A percentile compares a stretch with the other conserved stretches of the same genome.
Evolutionary conservation across 1,140 invertebrate genomes (phyloP).

Genomic region (Drosophila subobscura): DNA sequence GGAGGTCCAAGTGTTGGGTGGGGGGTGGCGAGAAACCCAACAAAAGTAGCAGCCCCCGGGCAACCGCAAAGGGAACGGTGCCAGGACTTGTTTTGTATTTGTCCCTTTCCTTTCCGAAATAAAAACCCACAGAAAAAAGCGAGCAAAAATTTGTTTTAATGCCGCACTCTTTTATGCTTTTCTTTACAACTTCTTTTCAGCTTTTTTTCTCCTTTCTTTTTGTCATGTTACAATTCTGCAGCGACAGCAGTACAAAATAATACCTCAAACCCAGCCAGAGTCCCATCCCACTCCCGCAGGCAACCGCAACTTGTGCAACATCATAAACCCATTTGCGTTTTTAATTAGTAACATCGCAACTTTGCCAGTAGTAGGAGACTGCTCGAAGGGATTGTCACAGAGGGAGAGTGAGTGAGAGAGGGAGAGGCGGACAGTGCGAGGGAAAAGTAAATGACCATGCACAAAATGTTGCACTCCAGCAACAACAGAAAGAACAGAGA

Average conservation of each 20-base stretch:
- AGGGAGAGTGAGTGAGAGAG: slow-evolving; percentile 22
- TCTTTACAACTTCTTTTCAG: slow-evolving; percentile 76
- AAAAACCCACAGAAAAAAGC: slow-evolving; percentile 24
- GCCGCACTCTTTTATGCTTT: slow-evolving; percentile 71
- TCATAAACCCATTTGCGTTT: slow-evolving; percentile 82
- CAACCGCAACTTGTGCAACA: slow-evolving; percentile 78
- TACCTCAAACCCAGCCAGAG: not conserved
- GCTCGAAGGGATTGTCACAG: too few relatives aligned
- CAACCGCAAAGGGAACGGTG: slow-evolving; percentile 34
- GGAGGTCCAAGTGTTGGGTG: slow-evolving; percentile 9
- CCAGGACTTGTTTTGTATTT: slow-evolving; percentile 68
- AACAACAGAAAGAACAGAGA: slow-evolving; percentile 8
- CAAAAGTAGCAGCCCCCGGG: slow-evolving; percentile 49
- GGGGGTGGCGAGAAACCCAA: slow-evolving; percentile 12
- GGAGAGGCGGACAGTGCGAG: slow-evolving; percentile 34
- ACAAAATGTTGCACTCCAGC: slow-evolving; percentile 62
- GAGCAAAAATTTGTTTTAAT: slow-evolving; percentile 75
- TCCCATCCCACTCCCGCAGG: slow-evolving; percentile 6
- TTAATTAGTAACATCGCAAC: slow-evolving; percentile 77
- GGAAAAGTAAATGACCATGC: slow-evolving; percentile 75
- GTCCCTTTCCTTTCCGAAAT: slow-evolving; percentile 15
- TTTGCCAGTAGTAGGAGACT: slow-evolving; percentile 35
- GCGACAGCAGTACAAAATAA: slow-evolving; percentile 75
- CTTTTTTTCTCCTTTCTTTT: slow-evolving; percentile 20
- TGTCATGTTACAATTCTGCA: slow-evolving; percentile 70